Evolutionary conservation across 2,113 vertebrate genomes (phyloP).

Genomic region (Astur gentilis): DNA sequence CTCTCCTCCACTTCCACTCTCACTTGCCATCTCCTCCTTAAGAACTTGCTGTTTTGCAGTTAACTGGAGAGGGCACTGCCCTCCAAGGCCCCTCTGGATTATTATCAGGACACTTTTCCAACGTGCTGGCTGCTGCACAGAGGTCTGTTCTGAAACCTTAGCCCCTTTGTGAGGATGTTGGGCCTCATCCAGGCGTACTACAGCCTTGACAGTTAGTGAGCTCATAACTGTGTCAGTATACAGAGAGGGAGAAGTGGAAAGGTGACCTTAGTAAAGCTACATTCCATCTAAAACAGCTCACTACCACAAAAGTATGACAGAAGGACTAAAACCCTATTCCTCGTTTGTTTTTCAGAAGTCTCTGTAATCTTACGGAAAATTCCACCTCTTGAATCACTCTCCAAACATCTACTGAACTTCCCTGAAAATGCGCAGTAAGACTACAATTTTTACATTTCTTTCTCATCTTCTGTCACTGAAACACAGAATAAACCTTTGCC

Average conservation of each 20-base stretch:
- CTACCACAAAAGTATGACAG: neutral
- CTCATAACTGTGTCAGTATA: neutral
- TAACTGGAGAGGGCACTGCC: neutral
- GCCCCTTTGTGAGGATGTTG: neutral
- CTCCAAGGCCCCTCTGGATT: neutral
- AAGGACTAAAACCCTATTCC: neutral
- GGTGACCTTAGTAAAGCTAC: neutral
- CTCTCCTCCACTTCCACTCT: neutral
- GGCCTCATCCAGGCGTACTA: neutral
- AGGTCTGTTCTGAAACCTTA: neutral
- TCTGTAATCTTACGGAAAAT: neutral
- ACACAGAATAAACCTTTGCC: neutral
- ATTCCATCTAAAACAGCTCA: neutral
- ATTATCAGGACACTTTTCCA: neutral
- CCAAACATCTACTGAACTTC: neutral
- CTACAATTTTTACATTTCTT: neutral
- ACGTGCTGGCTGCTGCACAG: neutral
- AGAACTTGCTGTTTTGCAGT: neutral
- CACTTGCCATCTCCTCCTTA: neutral
- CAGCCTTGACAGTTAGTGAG: neutral
- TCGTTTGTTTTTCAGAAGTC: neutral
- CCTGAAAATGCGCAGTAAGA: neutral
- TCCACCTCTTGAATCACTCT: neutral
- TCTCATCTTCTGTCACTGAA: neutral
- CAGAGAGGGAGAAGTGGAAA: neutral